phyloP scores from a whole-genome alignment of 2,797 vertebrate species.

The Pempheris klunzingeri region DNA sequence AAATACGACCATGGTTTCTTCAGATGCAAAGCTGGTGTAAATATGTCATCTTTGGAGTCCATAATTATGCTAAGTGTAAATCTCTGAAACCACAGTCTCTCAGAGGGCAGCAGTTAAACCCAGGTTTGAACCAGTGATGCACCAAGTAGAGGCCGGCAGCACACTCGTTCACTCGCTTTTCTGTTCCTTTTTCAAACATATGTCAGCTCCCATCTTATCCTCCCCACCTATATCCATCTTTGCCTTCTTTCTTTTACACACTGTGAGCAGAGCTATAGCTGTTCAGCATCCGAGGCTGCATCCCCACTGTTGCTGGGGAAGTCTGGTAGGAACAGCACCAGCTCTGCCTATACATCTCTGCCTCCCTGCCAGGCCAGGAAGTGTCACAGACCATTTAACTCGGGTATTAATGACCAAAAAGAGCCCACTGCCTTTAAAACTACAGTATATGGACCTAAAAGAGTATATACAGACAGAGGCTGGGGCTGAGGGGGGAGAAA shows the following conservation, averaged over 20 bases:
- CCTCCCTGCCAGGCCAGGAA: slow-evolving; percentile 68
- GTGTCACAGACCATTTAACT: slow-evolving; percentile 78
- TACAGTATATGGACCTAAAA: slow-evolving; percentile 48
- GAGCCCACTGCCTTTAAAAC: slow-evolving; percentile 61
- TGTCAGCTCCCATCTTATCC: slow-evolving; percentile 36
- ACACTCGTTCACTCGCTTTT: slow-evolving; percentile 47
- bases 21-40: slow-evolving; percentile 70
- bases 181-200: slow-evolving; percentile 31
- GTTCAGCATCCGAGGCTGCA: slow-evolving; percentile 44
- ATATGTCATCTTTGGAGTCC: slow-evolving; percentile 74
- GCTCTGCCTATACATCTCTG: slow-evolving; percentile 70
- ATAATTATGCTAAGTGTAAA: slow-evolving; percentile 78
- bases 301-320: slow-evolving; percentile 48
- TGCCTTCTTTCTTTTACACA: slow-evolving; percentile 6
- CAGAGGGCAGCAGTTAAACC: slow-evolving; percentile 56
- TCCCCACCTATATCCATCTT: slow-evolving; percentile 34
- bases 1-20: slow-evolving; percentile 66
- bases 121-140: slow-evolving; percentile 47
- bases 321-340: slow-evolving; percentile 50
- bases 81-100: slow-evolving; percentile 66
- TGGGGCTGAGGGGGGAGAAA: background rate
- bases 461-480: slow-evolving; percentile 53
- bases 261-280: slow-evolving; percentile 47
- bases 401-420: slow-evolving; percentile 77
- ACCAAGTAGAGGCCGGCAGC: slow-evolving; percentile 16